Base-by-base conservation (phyloP, 2,888 invertebrate species). In the Sarcophaga carnaria region DNA sequence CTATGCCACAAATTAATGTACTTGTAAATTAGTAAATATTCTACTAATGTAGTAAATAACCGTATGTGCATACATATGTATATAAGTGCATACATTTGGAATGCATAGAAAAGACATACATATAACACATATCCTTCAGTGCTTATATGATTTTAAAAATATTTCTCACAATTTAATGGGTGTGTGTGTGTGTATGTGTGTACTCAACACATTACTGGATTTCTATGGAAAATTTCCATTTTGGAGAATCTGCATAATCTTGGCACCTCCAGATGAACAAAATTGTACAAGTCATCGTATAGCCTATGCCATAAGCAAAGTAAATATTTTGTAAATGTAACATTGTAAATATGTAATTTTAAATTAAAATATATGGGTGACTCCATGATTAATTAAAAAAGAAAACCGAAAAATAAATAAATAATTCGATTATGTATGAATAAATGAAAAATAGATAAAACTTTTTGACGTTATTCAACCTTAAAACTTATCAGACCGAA, bases 1-100 rank as follows among this genome's bases (percentile, higher is more conserved):
- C 25, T 75, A 47, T 78, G 62, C 72, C 80, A 86, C 80, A 86
- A 86, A 86, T 83, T 86, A 81, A 81, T 86, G 75, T 75, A 75
- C 63, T 77, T 82, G 82, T 71, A 82, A 86, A 75, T 86, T 79
- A 74, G 62, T 17, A 62, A n/a, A 72, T 70, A 20, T 8, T 17
- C 47, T 66, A 66, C 54, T 70, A 1, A 22, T 22, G 37, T 74
- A 60, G 6, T 59, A 74, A 6, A 10, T 37, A 47, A 37, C 22
- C 22, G 22, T 22, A 72, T 66, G 6, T 12, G 54, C 4, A 59
- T 67, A 10, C 22, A 67, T 27, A 60, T 6, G 4, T 27, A 27
- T 1, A 37, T 1, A 22, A 22, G 22, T 22, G 22, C 22, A 22
- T 10, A 37, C 8, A 37, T 10, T 37, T 37, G 2, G 8, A 1